Percentiles rank a stretch among this genome's conserved stretches.
phyloP scores from a whole-genome alignment of 2,113 vertebrate genomes.

The Paralichthys olivaceus region DNA sequence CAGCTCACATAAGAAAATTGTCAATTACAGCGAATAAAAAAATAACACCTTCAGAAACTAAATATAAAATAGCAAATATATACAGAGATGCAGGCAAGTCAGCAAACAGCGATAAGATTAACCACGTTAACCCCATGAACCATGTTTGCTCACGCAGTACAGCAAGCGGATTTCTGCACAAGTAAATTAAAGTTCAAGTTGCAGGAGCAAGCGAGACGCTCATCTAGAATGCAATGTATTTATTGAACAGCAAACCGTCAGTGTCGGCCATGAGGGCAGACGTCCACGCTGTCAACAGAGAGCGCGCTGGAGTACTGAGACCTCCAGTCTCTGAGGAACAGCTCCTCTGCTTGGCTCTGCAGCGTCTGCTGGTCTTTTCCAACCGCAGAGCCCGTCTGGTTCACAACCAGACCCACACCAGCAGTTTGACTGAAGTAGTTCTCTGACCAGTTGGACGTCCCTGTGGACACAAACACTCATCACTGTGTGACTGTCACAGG shows the following conservation, averaged over 20 bases:
- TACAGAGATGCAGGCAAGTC: constrained; percentile 42
- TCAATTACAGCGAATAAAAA: constrained; percentile 11
- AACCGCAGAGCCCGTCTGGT: constrained; percentile 77
- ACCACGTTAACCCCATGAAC: neutral
- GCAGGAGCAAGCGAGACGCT: constrained; percentile 14
- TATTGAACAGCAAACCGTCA: neutral
- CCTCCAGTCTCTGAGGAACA: constrained; percentile 86
- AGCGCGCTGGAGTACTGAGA: constrained; percentile 69
- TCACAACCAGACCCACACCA: constrained; percentile 84
- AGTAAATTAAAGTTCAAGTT: constrained; percentile 35
- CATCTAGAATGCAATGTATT: neutral
- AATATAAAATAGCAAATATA: constrained; percentile 48
- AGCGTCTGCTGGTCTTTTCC: constrained; percentile 67
- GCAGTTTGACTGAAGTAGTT: constrained; percentile 84
- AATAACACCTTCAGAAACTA: constrained; percentile 1
- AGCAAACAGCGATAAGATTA: constrained; percentile 2
- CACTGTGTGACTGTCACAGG: neutral
- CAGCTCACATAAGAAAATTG: neutral
- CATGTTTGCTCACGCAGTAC: neutral
- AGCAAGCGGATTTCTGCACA: constrained; percentile 34
- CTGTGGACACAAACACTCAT: constrained; percentile 55
- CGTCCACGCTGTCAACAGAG: constrained; percentile 27
- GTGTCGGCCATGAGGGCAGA: constrained; percentile 55
- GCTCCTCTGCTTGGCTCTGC: constrained; percentile 75
- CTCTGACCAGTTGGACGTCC: constrained; percentile 89